Base-by-base conservation (phyloP, 2,888 invertebrate genomes). In the Folsomia candida region DNA sequence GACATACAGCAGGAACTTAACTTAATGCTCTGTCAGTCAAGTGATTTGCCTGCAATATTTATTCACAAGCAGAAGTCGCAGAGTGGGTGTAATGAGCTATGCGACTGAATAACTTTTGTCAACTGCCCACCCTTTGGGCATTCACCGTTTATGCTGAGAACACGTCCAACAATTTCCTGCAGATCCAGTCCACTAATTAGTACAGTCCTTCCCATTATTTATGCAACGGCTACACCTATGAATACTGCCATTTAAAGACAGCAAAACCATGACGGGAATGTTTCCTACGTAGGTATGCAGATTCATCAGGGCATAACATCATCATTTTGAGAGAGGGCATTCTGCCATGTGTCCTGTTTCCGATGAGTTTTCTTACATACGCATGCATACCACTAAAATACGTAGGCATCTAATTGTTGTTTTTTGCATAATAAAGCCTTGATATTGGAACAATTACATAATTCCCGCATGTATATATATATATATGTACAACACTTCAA, bases 21-120 rank as follows among this genome's bases (percentile, higher is more conserved):
- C 68, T 68, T 68, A 68, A 68, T 68, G 68, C 68, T 68, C 68
- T 68, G 68, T 68, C 68, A 68, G 61, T 68, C 68, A 68, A 68
- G 68, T 47, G 51, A 14, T 26, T 18, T 60, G 60, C 25, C 60
- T 60, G 18, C 25, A 60, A 60, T 60, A 60, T 60, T 60, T 60
- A 37, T 60, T 60, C 60, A 60, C 60, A 26, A 57, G 14, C n/a
- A n/a, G n/a, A n/a, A 9, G 6, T 37, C 37, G 4, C 37, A 14
- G 37, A 9, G 37, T 25, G 24, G 14, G 60, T 22, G 22, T 60
- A 60, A 60, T 60, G 60, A 26, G 60, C 60, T 60, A 60, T 60
- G 26, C 60, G 60, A 60, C 60, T 60, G 26, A 60, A 60, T 60
- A 60, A 60, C 25, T 37, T 60, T 26, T 26, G 60, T 60, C 60